Percentiles rank a stretch among this genome's conserved stretches.
These are phyloP conservation scores for Myripristis murdjan DNA, from an alignment of 2,797 vertebrate species.

Conservation along the genomic window DNA sequence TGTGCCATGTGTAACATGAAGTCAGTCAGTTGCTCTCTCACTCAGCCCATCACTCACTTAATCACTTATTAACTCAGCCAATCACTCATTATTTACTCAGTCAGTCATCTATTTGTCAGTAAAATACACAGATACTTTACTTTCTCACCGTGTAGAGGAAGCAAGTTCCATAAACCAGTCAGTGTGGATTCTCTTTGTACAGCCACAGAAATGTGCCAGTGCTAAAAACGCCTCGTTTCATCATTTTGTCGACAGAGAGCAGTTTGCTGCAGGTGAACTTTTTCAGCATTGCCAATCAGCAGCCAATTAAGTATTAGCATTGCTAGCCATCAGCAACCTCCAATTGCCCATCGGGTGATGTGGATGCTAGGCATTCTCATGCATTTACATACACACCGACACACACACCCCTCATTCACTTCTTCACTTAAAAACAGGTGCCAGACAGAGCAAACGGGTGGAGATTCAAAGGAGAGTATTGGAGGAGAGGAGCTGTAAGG, in stretches of 20 bases:
- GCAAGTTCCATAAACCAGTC: slow-evolving; percentile 65
- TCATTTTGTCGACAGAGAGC: slow-evolving; percentile 55
- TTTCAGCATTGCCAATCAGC: slow-evolving; percentile 38
- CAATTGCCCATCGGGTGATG: slow-evolving; percentile 16
- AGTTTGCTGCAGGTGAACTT: slow-evolving; percentile 43
- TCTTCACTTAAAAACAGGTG: slow-evolving; percentile 5
- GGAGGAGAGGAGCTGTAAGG: slow-evolving; percentile 6
- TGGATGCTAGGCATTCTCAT: background rate
- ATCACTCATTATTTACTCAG: background rate
- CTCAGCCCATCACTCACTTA: slow-evolving; percentile 46
- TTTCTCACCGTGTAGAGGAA: slow-evolving; percentile 36
- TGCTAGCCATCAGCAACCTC: background rate
- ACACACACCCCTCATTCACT: background rate
- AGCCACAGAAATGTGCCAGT: slow-evolving; percentile 10
- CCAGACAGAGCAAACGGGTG: slow-evolving; percentile 6
- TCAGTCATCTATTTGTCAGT: background rate
- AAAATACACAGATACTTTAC: slow-evolving; percentile 33
- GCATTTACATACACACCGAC: background rate
- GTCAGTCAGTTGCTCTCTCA: slow-evolving; percentile 43
- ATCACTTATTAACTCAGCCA: background rate
- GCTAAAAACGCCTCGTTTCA: slow-evolving; percentile 46
- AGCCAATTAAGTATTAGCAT: slow-evolving; percentile 15
- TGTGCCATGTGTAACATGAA: no score
- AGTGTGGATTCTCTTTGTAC: slow-evolving; percentile 21
- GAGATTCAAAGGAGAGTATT: background rate